Evolutionary conservation across 2,888 invertebrate species (phyloP), one percentile per base, ranked within the genome.

Genomic region (Tenthredo amoena): DNA sequence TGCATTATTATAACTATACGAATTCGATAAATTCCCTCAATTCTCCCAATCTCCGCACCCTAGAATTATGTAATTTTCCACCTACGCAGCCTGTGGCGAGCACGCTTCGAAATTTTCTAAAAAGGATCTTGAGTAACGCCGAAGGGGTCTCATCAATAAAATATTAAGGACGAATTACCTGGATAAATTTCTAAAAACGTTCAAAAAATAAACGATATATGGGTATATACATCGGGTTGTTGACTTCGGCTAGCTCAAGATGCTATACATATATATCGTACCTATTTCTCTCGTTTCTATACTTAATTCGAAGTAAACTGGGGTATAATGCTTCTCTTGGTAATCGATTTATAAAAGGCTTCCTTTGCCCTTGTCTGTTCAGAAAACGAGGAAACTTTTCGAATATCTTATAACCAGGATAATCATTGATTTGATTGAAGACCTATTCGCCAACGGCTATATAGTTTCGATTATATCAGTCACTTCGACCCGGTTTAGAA

Each of bases 291-390:
- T 34, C 34, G 5, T 40, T 72, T 72, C 18, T 72, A 40, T 72
- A 21, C 47, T 68, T 68, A 83, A 83, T 68, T 83, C 83, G 68
- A 18, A 71, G 68, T 83, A 83, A 83, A 83, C 26, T 83, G 68
- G 21, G 26, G 65, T 62, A 83, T 83, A 83, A 83, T 71, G 68
- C 43, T 72, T 72, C 68, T 82, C 65, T 68, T 47, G n/a, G 68
- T 83, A 83, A 83, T 83, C 83, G 83, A 83, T 83, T 83, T 83
- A 83, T 83, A 83, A 83, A 83, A 83, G 68, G 58, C 34, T 18
- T 3, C 34, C n/a, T 43, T 12, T 12, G 43, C 43, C 12, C 12
- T 47, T 1, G 12, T 43, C 21, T 81, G 47, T 37, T 68, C 62
- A 34, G 26, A 68, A 68, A 68, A 68, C 10, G 15, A 34, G 10